Conservation (phyloP, 2,113 vertebrate genomes). For the Cynocephalus volans region DNA sequence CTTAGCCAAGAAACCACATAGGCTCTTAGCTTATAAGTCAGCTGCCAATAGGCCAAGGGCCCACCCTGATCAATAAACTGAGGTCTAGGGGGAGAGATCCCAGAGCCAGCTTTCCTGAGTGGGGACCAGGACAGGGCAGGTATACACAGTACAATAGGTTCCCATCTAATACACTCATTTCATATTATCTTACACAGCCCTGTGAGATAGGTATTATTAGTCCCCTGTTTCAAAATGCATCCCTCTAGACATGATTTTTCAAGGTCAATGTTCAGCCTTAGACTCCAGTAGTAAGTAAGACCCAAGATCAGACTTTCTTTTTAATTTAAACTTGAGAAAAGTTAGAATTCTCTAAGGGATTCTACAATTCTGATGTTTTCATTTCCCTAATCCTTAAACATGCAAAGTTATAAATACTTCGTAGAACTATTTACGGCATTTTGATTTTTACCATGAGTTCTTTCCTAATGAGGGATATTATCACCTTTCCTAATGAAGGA, state of each 20-base stretch:
- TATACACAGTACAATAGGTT: background rate
- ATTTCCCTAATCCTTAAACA: slow-evolving; percentile 53
- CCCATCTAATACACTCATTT: background rate
- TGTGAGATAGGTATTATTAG: background rate
- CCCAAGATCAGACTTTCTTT: background rate
- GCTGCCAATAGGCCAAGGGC: background rate
- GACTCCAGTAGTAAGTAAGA: background rate
- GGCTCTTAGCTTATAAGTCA: background rate
- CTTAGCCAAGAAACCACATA: background rate
- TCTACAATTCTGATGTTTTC: slow-evolving; percentile 9
- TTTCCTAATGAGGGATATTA: slow-evolving; percentile 52
- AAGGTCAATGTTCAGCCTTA: background rate
- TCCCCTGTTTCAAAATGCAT: background rate
- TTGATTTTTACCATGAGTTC: slow-evolving; percentile 37
- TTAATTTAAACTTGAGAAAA: background rate
- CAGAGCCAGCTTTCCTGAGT: background rate
- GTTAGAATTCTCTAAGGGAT: background rate
- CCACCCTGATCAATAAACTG: background rate
- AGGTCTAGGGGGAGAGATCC: background rate
- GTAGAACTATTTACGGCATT: slow-evolving; percentile 22
- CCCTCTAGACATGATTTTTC: background rate
- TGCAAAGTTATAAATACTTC: slow-evolving; percentile 36
- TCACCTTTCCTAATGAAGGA: slow-evolving; percentile 34
- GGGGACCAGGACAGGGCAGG: background rate
- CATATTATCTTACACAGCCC: background rate